Base-by-base conservation (phyloP, 2,797 vertebrate species). In the Ateles fusciceps region DNA sequence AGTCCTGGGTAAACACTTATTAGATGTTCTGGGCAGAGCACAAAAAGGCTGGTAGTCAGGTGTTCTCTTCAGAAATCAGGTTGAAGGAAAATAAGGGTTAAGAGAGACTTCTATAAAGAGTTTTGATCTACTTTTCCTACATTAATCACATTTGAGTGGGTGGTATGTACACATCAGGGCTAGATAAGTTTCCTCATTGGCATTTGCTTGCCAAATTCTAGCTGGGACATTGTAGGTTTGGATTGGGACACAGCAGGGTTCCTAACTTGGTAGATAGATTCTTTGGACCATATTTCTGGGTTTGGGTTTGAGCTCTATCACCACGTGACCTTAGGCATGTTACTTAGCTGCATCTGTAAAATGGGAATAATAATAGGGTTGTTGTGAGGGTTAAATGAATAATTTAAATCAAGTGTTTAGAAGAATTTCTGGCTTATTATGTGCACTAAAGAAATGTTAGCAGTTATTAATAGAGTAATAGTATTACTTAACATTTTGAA, bases 1-100 rank as follows among this genome's bases (percentile, higher is more conserved):
- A 95, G 52, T 94, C 79, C 92, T 89, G 85, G 89, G 92, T 94
- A 97, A 97, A 97, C 89, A 96, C 61, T 97, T 96, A 94, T 87
- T 97, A 95, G 93, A 92, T 96, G 96, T 95, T 95, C 90, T 95
- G 95, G 85, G 87, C 93, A 97, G 68, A 93, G 74, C 84, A 81
- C 90, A 89, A 91, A 42, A 86, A 94, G 61, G 79, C 80, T 95
- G n/a, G 33, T 92, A 85, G 72, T 93, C 57, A 87, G 50, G 76
- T 72, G 39, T 92, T 94, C 72, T 91, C 88, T 96, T 94, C 90
- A 97, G 86, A 97, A 95, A 97, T 95, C n/a, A 57, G 72, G 87
- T 83, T 89, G 89, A 92, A 55, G 59, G 59, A 68, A 80, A 95
- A 61, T 89, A 55, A 57, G 87, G 52, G n/a, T 80, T 39, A 89